Base-by-base conservation (phyloP, 2,113 vertebrate genomes). In the Perca schrenkii region DNA sequence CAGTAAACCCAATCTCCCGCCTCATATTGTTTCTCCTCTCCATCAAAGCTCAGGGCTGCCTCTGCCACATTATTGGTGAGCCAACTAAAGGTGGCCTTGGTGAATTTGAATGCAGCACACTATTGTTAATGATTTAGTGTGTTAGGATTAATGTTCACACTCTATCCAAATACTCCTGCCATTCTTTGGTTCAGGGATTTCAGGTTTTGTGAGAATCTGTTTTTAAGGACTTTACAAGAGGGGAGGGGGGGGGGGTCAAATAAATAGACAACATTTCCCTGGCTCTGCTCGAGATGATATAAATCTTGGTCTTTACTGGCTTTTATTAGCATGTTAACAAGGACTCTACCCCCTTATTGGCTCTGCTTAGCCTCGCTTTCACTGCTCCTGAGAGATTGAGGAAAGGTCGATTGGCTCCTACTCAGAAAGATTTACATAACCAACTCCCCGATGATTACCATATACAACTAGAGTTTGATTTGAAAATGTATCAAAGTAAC, bases 81-180 rank as follows among this genome's bases (percentile, higher is more conserved):
- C 63, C 63, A 83, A 63, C 53, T 36, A 64, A 75, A 84, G 80
- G 82, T 91, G 84, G 81, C 86, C 84, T 85, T 82, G 13, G 79
- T 84, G 74, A 85, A 61, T 72, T 77, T 78, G n/a, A 68, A 68
- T 64, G 43, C 65, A 54, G 36, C 61, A 52, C 75, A 76, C 62
- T 28, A 16, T 69, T 67, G 79, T 71, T 66, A 84, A 73, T 60
- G 77, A 89, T 90, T 74, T 82, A 86, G 52, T 21, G 1, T 62
- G 61, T 87, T 60, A 46, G 70, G 77, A 75, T 79, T 80, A 57
- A 82, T 83, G 82, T 61, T 80, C 62, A 31, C 40, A 52, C 52
- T 70, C 28, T 14, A 49, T 52, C 8, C 47, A 68, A 71, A 82
- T 65, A 50, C 19, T 74, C 25, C 49, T 36, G 22, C 57, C 1